Evolutionary conservation across 2,888 invertebrate species (phyloP), one percentile per base, ranked within the genome.

Genomic region (Sesamia inferens): DNA sequence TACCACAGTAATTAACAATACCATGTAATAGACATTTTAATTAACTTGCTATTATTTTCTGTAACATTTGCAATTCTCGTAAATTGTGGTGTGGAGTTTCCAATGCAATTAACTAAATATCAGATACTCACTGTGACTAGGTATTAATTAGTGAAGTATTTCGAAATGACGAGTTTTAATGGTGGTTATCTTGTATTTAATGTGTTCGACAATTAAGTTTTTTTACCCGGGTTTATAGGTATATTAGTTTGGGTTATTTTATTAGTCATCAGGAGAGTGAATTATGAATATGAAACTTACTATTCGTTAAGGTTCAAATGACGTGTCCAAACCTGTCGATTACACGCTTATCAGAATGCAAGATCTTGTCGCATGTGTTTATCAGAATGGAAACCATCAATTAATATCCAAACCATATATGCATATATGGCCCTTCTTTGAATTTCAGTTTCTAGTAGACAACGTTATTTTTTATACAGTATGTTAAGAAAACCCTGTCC

Each of bases 11-110:
- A 86, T 77, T 77, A 84, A 77, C 74, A 10, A 71, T 51, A 73
- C 66, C 82, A 22, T 76, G 77, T 85, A 73, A 74, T 72, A 84
- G 79, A 79, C 79, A 73, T 85, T 78, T 77, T 85, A 85, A 85
- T 86, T 86, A 82, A 82, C 70, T 47, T 51, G 13, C 74, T 69
- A 69, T 72, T 71, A 71, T 77, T 72, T 86, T 75, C 68, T 74
- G 44, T 78, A 78, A 68, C 64, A 71, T 87, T 87, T 71, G 66
- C 62, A 83, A 76, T 61, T 67, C 69, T 68, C 65, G 65, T 64
- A 76, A 74, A 74, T 72, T 80, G 81, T 71, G 68, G 65, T 71
- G 55, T 59, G 47, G 62, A 72, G 57, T 76, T 83, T 68, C 74
- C 74, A 75, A 67, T 66, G 44, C 67, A 64, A 81, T 81, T 78